Evolutionary conservation across 2,888 invertebrate species (phyloP).

Genomic region (Calliopum simillimum): DNA sequence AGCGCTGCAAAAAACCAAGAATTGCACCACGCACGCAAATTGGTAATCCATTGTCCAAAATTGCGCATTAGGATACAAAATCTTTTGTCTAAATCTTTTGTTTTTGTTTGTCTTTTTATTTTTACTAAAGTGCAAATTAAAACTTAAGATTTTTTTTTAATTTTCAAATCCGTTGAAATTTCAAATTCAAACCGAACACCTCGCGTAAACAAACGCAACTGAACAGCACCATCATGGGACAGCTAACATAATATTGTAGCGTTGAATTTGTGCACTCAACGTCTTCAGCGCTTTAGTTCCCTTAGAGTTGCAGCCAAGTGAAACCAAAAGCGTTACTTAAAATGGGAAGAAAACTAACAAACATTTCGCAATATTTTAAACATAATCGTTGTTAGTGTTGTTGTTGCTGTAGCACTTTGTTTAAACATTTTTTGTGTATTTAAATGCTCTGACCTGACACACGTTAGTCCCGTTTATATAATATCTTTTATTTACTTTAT

Average conservation of each 20-base stretch:
- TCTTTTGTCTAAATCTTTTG: conserved; percentile 27
- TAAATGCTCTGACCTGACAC: no score
- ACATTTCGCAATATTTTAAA: conserved; percentile 32
- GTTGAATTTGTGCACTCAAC: conserved; percentile 28
- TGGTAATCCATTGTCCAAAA: conserved; percentile 50
- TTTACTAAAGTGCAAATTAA: conserved; percentile 7
- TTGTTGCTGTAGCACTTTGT: background rate
- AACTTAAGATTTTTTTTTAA: background rate
- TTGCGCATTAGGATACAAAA: conserved; percentile 43
- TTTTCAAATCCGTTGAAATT: background rate
- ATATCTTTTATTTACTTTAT: background rate
- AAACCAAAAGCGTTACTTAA: conserved; percentile 47
- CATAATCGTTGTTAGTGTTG: conserved; percentile 5
- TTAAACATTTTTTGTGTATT: conserved; percentile 4
- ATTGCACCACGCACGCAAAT: conserved; percentile 46
- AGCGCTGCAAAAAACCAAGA: conserved; percentile 24
- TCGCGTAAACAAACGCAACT: conserved; percentile 56
- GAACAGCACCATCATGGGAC: conserved; percentile 51
- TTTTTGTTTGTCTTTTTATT: conserved; percentile 9
- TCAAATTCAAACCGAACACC: conserved; percentile 44
- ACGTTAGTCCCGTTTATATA: no score
- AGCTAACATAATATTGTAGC: conserved; percentile 52
- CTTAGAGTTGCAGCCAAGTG: conserved; percentile 56
- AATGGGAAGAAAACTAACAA: conserved; percentile 32
- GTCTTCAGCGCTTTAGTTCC: conserved; percentile 11